Conservation (phyloP, 2,888 invertebrate species). For the Sinhomidia bicolor region DNA sequence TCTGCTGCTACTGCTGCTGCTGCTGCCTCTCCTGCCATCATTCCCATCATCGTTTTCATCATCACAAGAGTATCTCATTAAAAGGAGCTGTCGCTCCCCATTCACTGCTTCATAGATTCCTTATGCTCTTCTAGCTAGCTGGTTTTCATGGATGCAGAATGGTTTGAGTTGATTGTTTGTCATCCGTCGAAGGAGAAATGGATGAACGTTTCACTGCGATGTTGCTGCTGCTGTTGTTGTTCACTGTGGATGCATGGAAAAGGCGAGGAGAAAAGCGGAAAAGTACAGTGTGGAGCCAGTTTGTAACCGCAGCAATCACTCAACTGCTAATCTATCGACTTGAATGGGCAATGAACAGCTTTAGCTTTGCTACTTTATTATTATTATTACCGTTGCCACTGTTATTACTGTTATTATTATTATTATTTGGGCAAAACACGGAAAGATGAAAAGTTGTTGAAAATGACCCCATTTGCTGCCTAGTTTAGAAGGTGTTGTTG, state of each 20-base stretch:
- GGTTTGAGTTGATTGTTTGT: neutral
- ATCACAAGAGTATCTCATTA: constrained; percentile 68
- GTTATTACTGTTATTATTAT: too few species aligned
- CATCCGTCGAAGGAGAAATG: neutral
- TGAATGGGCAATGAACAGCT: constrained; percentile 43
- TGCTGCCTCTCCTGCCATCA: constrained; percentile 13
- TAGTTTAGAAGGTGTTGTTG: too few species aligned
- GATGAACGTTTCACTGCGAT: constrained; percentile 11
- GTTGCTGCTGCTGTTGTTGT: too few species aligned
- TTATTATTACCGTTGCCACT: neutral
- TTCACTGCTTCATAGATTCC: constrained; percentile 48
- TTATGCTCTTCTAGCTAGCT: neutral
- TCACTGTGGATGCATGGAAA: neutral
- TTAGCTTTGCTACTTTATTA: constrained; percentile 8
- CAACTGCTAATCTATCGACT: constrained; percentile 37
- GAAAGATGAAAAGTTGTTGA: neutral
- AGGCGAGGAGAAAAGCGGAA: neutral
- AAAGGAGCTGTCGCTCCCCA: constrained; percentile 66
- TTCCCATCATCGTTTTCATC: constrained; percentile 62
- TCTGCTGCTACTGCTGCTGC: too few species aligned
- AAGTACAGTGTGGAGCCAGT: neutral
- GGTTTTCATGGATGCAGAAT: constrained; percentile 25
- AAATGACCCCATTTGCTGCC: too few species aligned
- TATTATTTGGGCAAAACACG: neutral
- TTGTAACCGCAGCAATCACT: constrained; percentile 55